A percentile compares a stretch with the other conserved stretches of the same genome.
phyloP scores from a whole-genome alignment of 2,113 vertebrate species.

The Pterocles orientalis region DNA sequence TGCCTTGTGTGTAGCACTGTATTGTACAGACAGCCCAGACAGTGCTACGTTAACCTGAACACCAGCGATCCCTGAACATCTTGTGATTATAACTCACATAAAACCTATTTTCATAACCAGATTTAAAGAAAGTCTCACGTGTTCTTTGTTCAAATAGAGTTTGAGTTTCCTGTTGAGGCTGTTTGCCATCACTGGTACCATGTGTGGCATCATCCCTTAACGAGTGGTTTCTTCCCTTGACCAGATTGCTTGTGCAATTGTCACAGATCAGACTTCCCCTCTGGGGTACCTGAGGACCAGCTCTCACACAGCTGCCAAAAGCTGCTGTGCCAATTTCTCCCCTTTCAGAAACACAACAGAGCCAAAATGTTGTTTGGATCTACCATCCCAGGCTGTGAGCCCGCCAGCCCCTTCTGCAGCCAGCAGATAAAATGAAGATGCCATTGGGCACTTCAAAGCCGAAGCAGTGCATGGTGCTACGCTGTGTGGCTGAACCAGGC shows the following conservation, averaged over 20 bases:
- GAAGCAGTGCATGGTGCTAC: background rate
- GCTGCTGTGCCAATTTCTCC: background rate
- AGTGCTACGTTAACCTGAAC: background rate
- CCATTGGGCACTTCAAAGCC: background rate
- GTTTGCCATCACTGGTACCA: background rate
- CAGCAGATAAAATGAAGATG: background rate
- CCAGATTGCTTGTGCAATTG: background rate
- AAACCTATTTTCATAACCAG: background rate
- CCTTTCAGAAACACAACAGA: background rate
- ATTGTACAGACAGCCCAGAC: background rate
- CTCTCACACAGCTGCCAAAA: background rate
- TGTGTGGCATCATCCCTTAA: background rate
- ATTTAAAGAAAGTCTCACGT: background rate
- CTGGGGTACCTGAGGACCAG: background rate
- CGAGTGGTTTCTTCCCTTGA: background rate
- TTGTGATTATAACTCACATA: background rate
- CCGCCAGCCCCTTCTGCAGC: background rate
- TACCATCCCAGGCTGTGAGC: background rate
- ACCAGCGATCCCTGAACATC: background rate
- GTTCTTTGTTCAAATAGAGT: background rate
- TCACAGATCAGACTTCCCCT: background rate
- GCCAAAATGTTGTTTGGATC: background rate
- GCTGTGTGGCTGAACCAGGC: background rate
- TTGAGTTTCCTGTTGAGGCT: background rate
- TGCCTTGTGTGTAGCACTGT: background rate